A percentile compares a stretch with the other conserved stretches of the same genome.
Conservation (phyloP, 2,797 vertebrate genomes). For the Eidolon dupreanum region DNA sequence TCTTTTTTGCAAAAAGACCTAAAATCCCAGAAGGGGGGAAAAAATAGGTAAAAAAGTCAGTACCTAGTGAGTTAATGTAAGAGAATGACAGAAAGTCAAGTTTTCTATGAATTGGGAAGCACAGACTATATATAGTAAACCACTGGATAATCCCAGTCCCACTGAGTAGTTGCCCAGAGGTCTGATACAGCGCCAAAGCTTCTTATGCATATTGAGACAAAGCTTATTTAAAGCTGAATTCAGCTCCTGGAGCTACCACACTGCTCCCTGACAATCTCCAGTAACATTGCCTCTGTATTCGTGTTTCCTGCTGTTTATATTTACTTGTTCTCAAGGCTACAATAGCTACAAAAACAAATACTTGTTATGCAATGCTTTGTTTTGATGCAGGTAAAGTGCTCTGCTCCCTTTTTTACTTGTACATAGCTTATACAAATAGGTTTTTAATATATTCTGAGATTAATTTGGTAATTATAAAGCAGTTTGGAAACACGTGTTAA, state of each 20-base stretch:
- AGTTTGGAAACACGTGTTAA: conserved; percentile 84
- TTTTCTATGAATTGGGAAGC: conserved; percentile 88
- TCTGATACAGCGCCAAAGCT: conserved; percentile 89
- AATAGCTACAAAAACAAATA: conserved; percentile 88
- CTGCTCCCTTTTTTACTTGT: conserved; percentile 67
- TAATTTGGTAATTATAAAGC: conserved; percentile 88
- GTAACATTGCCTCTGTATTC: conserved; percentile 85
- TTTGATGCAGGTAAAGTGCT: conserved; percentile 82
- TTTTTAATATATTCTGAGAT: conserved; percentile 87
- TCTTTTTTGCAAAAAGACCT: conserved; percentile 59
- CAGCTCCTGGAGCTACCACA: conserved; percentile 85
- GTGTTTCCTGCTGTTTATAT: conserved; percentile 89
- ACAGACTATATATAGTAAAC: conserved; percentile 84
- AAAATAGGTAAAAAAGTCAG: conserved; percentile 72
- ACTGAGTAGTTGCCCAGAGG: conserved; percentile 88
- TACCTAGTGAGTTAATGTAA: conserved; percentile 84
- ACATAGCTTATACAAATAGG: conserved; percentile 84
- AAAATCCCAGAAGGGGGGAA: conserved; percentile 46
- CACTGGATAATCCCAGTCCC: conserved; percentile 86
- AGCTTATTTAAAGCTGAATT: conserved; percentile 87
- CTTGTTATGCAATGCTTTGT: conserved; percentile 81
- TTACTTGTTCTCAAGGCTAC: conserved; percentile 87
- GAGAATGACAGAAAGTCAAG: conserved; percentile 84
- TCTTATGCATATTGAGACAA: conserved; percentile 89
- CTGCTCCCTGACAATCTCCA: conserved; percentile 86